Base-by-base conservation (phyloP, 2,888 invertebrate species). In the Amblyjoppa proteus region DNA sequence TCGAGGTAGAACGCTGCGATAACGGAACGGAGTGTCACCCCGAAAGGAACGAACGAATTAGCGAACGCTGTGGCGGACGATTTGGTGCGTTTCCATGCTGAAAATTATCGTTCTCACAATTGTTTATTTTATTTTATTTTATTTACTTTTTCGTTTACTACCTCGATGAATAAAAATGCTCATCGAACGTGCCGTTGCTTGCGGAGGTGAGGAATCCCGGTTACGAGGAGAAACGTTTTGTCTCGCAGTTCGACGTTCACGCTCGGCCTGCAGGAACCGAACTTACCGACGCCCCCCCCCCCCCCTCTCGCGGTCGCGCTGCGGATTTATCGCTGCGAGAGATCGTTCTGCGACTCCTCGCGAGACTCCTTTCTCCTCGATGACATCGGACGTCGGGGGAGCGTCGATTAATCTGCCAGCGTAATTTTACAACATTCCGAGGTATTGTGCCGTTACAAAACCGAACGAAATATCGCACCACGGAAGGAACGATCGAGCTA, bases 281-380 rank as follows among this genome's bases (percentile, higher is more conserved):
- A 13, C 25, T 56, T 25, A 56, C 25, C 56, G 56, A 56, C 56
- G 1, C 25, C 3, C 9, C 38, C 38, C 38, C 9, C 7, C 56
- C 56, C 1, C 20, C 2, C 41, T 16, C 38, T 1, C 3, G 61
- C 49, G 61, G 51, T 13, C 38, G 38, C 9, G 1, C 20, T 20
- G 7, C 38, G 41, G 11, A 16, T 68, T 5, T 31, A 68, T 68
- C 41, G 34, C n/a, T 41, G 68, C 68, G 68, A 16, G 34, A 34
- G 41, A 68, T n/a, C 68, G 38, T 28, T 68, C 13, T 45, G n/a
- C 20, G 16, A 25, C 38, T 68, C 11, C 68, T 68, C 68, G 68
- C 16, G 68, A 34, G 11, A 64, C 61, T 20, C 56, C 28, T 68
- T 68, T 3, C 25, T 20, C 38, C 34, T 6, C 56, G 13, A 51